Percentiles rank a stretch among this genome's conserved stretches.
Evolutionary conservation across 2,888 invertebrate species (phyloP).

Genomic region (Nezara viridula): DNA sequence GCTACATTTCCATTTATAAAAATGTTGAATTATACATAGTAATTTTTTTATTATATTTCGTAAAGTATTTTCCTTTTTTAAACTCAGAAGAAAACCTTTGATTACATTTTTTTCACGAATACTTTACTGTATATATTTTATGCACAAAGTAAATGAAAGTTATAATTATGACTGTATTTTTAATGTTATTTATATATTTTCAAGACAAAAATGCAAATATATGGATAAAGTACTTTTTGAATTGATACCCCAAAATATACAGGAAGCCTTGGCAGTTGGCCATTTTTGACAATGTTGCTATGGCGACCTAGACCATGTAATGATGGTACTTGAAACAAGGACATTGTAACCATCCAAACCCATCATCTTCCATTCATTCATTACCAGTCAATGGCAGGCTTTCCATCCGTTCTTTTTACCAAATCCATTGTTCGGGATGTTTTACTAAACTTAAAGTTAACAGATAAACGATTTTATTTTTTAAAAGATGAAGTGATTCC

Average conservation of each 20-base stretch:
- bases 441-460: neutral
- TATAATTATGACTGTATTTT: no score
- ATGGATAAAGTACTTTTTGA: neutral
- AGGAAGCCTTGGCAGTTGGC: neutral
- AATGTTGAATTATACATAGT: no score
- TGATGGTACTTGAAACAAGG: slow-evolving; percentile 5
- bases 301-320: neutral
- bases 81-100: no score
- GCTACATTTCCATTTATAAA: no score
- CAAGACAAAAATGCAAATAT: neutral
- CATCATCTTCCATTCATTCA: neutral
- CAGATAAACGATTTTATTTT: no score
- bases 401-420: neutral
- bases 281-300: neutral
- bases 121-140: no score
- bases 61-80: no score
- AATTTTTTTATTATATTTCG: no score
- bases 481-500: no score
- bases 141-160: no score
- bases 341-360: neutral
- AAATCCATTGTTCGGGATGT: neutral
- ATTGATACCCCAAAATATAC: neutral
- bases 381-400: neutral
- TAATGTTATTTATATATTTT: neutral
- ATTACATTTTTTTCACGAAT: no score